A percentile compares a stretch with the other conserved stretches of the same genome.
phyloP scores from a whole-genome alignment of 2,797 vertebrate genomes.

The Chromis chromis region DNA sequence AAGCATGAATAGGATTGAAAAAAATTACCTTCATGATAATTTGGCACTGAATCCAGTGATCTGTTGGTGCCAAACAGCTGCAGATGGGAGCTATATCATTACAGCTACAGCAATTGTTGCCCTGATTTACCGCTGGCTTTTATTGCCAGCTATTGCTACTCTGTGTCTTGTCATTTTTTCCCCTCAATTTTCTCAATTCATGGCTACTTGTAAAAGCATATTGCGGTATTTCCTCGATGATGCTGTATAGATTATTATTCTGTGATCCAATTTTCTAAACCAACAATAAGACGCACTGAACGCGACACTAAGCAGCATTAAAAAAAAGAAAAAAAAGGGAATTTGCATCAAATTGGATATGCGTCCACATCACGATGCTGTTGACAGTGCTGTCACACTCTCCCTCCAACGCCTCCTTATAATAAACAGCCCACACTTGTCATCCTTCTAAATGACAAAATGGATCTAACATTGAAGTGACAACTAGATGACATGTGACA shows the following conservation, averaged over 20 bases:
- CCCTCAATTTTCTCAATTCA: neutral
- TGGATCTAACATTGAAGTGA: constrained; percentile 54
- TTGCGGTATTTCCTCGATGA: constrained; percentile 24
- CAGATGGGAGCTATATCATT: constrained; percentile 7
- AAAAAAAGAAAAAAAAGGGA: constrained; percentile 9
- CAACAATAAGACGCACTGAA: constrained; percentile 49
- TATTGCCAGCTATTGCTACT: neutral
- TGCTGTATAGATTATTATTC: constrained; percentile 22
- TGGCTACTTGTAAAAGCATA: constrained; percentile 10
- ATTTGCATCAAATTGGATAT: constrained; percentile 60
- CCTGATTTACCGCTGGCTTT: neutral
- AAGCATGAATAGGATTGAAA: neutral
- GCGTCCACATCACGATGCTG: constrained; percentile 39
- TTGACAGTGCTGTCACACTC: constrained; percentile 56
- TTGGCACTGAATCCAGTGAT: neutral
- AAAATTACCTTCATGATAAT: neutral
- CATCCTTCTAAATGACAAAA: constrained; percentile 51
- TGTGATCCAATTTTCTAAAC: constrained; percentile 56
- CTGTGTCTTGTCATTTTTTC: no score
- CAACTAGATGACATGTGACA: constrained; percentile 55
- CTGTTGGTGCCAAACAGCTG: neutral
- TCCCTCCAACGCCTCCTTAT: constrained; percentile 37
- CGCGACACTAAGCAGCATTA: constrained; percentile 42
- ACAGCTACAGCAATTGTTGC: neutral
- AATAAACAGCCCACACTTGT: constrained; percentile 46